Evolutionary conservation across 1,140 invertebrate species (phyloP).

Genomic region (Pseudomyrmex concolor): DNA sequence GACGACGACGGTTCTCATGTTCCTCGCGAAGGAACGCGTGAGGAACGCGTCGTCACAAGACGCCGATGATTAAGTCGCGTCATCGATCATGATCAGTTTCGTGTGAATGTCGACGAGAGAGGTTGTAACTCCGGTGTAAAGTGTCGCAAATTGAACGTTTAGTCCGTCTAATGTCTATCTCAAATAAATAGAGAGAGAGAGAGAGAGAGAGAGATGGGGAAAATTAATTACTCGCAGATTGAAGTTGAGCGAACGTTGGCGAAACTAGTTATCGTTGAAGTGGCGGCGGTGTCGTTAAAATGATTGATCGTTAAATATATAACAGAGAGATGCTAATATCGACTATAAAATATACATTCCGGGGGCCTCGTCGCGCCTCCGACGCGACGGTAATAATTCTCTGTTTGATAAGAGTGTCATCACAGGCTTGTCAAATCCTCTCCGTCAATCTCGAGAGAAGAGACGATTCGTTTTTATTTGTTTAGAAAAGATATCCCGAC

Average conservation of each 20-base stretch:
- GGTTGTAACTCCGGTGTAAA: conserved; percentile 3
- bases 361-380: conserved; percentile 13
- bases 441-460: conserved; percentile 30
- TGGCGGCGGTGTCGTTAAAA: neutral
- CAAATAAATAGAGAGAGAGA: too few species aligned
- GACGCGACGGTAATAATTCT: conserved; percentile 22
- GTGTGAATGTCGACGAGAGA: neutral
- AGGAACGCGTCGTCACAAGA: neutral
- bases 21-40: neutral
- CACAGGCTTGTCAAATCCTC: conserved; percentile 34
- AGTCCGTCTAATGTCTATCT: neutral
- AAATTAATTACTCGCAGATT: conserved; percentile 16
- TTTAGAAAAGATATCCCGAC: neutral
- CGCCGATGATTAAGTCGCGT: neutral
- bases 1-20: conserved; percentile 73
- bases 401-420: conserved; percentile 49
- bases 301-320: conserved; percentile 52
- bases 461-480: neutral
- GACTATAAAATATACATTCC: conserved; percentile 20
- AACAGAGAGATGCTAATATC: conserved; percentile 38
- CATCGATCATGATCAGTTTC: neutral
- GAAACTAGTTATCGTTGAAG: conserved; percentile 24
- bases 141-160: neutral
- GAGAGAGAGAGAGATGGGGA: neutral
- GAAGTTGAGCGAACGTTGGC: neutral